Base-by-base conservation (phyloP, 2,113 vertebrate species). In the Eulacestoma nigropectus region DNA sequence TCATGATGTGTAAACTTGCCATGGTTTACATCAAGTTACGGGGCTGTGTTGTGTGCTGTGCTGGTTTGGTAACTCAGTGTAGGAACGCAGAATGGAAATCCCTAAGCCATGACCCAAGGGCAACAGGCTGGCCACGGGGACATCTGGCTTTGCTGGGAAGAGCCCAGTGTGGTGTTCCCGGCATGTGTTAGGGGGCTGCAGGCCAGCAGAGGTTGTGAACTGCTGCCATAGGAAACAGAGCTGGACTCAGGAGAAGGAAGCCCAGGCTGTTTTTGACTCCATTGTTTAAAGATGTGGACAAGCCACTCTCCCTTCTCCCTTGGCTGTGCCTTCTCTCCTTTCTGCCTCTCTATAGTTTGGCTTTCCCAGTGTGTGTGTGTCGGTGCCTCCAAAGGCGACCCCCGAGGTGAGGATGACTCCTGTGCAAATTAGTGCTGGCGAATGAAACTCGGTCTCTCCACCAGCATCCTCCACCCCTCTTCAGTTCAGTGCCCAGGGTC, bases 131-230 rank as follows among this genome's bases (percentile, higher is more conserved):
- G 42, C 37, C 41, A 11, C 0, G 0, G 52, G n/a, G 39, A 16
- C 44, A 19, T 10, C 33, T 14, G 57, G 33, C 30, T 18, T 11
- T 18, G 17, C 30, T 79, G 75, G 47, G 20, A 86, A 88, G 32
- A 74, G 59, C 68, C 22, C 35, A 21, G 22, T 0, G 21, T 0
- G 9, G 39, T 7, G 21, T 4, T 62, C 35, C 41, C 8, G n/a
- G 32, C 0, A 0, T 3, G 33, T 10, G 16, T 15, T 2, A 6
- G 41, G 33, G 37, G 30, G 20, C 68, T 60, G 41, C 16, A 16
- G 69, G 42, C 46, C 62, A 68, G 26, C 25, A 16, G 26, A n/a
- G 39, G 8, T 21, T 76, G 26, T 15, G 60, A 46, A 13, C 52
- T 19, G 1, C 57, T 60, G 35, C 33, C 21, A 0, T 15, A 21